These are phyloP conservation scores for Mobula birostris DNA, from an alignment of 2,113 vertebrate species.

Conservation along the genomic window DNA sequence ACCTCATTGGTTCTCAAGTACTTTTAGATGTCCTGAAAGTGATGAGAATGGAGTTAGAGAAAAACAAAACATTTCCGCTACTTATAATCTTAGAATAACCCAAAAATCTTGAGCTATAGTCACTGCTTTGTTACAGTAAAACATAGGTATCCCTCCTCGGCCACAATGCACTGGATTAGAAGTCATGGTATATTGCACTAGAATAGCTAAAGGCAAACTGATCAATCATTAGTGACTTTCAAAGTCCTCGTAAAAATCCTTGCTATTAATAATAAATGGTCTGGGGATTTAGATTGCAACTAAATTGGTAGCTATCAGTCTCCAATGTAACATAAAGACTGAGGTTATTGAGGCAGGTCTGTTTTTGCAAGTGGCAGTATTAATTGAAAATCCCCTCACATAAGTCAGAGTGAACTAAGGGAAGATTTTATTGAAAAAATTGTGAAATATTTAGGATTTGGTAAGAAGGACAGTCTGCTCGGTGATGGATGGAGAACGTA, in stretches of 20 bases:
- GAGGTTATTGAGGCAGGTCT: background rate
- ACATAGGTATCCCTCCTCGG: too few species aligned
- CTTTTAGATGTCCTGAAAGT: too few species aligned
- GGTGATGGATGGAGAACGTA: too few species aligned
- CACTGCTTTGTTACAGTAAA: background rate
- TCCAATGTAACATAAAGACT: background rate
- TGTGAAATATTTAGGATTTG: background rate
- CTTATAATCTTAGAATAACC: background rate
- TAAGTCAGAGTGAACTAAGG: background rate
- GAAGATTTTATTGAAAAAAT: too few species aligned
- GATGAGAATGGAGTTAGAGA: too few species aligned
- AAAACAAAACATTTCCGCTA: too few species aligned
- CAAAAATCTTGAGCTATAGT: too few species aligned
- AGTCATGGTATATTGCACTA: background rate
- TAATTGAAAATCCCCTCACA: background rate
- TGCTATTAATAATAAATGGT: constrained; percentile 7
- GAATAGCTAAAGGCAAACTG: background rate
- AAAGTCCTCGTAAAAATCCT: constrained; percentile 1
- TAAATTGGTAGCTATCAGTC: background rate
- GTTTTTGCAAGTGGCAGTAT: background rate
- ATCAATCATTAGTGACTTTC: constrained; percentile 23
- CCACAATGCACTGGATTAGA: background rate
- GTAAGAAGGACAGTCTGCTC: background rate
- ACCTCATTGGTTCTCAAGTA: too few species aligned
- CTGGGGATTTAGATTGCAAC: background rate